Evolutionary conservation across 2,113 vertebrate genomes (phyloP).

Genomic region (Chrysochloris asiatica): DNA sequence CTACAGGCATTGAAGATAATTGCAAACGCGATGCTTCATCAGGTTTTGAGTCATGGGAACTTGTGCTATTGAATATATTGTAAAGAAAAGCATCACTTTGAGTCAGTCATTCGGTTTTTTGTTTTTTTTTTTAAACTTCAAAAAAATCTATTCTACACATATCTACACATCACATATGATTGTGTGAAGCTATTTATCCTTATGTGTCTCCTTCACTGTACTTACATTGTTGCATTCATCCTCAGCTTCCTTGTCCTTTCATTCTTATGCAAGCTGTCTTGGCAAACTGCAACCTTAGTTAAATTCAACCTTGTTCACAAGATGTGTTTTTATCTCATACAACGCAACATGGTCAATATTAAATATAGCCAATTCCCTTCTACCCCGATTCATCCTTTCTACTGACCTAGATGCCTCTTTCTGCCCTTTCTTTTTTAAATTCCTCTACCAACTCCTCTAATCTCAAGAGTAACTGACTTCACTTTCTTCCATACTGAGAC

Average conservation of each 20-base stretch:
- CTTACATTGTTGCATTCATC: not conserved
- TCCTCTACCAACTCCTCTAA: too few relatives aligned
- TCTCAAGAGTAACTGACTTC: not conserved
- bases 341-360: not conserved
- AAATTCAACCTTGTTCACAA: not conserved
- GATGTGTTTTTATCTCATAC: not conserved
- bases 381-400: not conserved
- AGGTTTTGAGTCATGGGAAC: not conserved
- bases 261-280: not conserved
- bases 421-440: not conserved
- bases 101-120: not conserved
- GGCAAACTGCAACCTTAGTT: not conserved
- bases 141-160: not conserved
- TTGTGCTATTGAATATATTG: not conserved
- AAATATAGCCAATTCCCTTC: not conserved
- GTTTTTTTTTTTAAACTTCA: not conserved
- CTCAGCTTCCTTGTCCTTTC: not conserved
- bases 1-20: not conserved
- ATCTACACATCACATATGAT: rapidly evolving
- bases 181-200: not conserved
- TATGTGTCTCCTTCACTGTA: not conserved
- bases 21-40: not conserved
- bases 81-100: not conserved
- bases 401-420: not conserved
- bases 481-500: not conserved